These are phyloP conservation scores for Melanotaenia nigrans DNA, from an alignment of 2,797 vertebrate species.

Conservation along the genomic window DNA sequence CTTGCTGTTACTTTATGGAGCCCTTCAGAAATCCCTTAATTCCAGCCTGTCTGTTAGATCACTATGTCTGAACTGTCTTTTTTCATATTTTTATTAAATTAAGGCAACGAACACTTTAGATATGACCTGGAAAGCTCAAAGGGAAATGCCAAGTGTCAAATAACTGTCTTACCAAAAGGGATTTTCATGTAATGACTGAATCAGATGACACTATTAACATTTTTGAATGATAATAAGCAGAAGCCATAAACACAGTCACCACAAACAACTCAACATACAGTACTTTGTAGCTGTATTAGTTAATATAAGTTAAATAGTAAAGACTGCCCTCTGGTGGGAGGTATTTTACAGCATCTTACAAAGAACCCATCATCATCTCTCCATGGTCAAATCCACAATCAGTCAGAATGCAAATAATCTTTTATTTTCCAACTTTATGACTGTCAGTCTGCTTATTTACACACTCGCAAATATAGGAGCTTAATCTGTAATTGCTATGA, in stretches of 20 bases:
- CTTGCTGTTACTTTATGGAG: background rate
- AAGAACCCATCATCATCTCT: background rate
- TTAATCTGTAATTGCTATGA: background rate
- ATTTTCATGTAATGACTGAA: too few species aligned
- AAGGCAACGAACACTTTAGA: background rate
- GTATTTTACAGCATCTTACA: background rate
- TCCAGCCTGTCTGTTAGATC: background rate
- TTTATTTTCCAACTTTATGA: background rate
- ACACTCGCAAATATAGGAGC: background rate
- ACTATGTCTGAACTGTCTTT: background rate
- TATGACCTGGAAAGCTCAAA: background rate
- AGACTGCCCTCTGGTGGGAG: conserved; percentile 5
- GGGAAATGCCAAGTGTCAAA: too few species aligned
- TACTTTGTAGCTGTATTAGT: background rate
- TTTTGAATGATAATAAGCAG: too few species aligned
- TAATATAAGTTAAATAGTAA: too few species aligned
- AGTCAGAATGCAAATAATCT: background rate
- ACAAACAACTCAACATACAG: background rate
- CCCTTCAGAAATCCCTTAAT: background rate
- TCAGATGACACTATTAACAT: too few species aligned
- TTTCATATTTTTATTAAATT: background rate
- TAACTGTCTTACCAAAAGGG: too few species aligned
- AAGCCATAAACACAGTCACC: background rate
- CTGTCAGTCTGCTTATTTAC: background rate
- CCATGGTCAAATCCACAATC: background rate